Evolutionary conservation across 1,140 invertebrate genomes (phyloP).

Genomic region (Papilio dardanus): DNA sequence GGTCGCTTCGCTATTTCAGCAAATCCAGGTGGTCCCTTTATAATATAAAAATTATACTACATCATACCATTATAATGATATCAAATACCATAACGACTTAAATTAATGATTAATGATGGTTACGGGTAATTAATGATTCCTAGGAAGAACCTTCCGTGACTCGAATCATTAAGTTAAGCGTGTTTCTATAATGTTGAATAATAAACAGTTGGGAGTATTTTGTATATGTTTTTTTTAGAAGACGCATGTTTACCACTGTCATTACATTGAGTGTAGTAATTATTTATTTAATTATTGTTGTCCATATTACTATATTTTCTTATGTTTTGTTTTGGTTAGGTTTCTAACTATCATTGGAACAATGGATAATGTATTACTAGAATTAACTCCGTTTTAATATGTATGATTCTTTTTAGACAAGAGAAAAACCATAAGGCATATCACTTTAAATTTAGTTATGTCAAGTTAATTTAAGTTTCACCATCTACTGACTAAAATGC

Average conservation of each 20-base stretch:
- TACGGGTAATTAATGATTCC: slow-evolving; percentile 28
- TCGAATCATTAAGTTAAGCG: slow-evolving; percentile 43
- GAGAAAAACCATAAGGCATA: too few relatives aligned
- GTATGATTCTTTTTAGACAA: too few relatives aligned
- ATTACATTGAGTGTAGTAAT: not conserved
- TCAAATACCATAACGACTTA: not conserved
- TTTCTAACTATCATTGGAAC: too few relatives aligned
- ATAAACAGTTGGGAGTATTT: slow-evolving; percentile 26
- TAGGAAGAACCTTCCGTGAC: slow-evolving; percentile 40
- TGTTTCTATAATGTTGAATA: slow-evolving; percentile 41
- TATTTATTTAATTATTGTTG: not conserved
- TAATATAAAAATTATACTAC: not conserved
- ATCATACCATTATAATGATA: not conserved
- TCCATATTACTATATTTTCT: too few relatives aligned
- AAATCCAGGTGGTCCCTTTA: too few relatives aligned
- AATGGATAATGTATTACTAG: too few relatives aligned
- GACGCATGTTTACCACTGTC: slow-evolving; percentile 13
- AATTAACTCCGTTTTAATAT: too few relatives aligned
- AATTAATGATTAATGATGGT: slow-evolving; percentile 30
- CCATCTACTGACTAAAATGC: too few relatives aligned
- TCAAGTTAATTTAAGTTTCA: too few relatives aligned
- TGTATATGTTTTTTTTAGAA: not conserved
- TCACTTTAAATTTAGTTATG: too few relatives aligned
- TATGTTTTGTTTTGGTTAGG: too few relatives aligned
- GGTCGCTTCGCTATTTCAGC: too few relatives aligned